These are phyloP conservation scores for Phyllostomus discolor DNA, from an alignment of 2,113 vertebrate genomes.

Conservation along the genomic window DNA sequence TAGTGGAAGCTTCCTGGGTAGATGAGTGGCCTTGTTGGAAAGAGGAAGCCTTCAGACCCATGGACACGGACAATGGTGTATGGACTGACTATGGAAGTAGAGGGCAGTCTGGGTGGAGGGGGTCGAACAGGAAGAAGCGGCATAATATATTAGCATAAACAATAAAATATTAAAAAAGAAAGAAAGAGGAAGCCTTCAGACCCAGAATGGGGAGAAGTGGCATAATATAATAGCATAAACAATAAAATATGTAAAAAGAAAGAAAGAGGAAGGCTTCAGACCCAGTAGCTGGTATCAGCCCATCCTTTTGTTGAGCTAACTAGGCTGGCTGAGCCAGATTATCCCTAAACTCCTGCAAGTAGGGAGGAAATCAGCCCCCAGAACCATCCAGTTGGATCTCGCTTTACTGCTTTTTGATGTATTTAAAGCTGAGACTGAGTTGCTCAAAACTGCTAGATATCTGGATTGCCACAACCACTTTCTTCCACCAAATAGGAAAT, in stretches of 20 bases:
- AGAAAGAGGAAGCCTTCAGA: background rate
- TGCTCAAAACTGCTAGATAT: conserved; percentile 27
- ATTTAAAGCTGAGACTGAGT: background rate
- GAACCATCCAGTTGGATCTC: background rate
- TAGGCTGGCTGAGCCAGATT: background rate
- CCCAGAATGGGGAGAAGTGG: background rate
- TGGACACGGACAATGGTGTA: too few relatives aligned
- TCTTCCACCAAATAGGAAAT: conserved; percentile 28
- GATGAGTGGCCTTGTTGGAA: background rate
- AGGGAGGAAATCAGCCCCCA: background rate
- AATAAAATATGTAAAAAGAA: too few relatives aligned
- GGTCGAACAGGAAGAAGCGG: too few relatives aligned
- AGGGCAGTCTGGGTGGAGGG: too few relatives aligned
- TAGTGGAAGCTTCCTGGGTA: background rate
- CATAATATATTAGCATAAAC: too few relatives aligned
- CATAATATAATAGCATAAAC: too few relatives aligned
- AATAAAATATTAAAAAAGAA: too few relatives aligned
- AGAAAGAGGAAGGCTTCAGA: background rate
- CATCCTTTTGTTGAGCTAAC: background rate
- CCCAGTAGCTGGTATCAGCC: background rate
- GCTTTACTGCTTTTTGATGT: background rate
- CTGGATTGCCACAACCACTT: background rate
- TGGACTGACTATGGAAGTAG: too few relatives aligned
- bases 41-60: background rate
- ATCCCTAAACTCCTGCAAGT: background rate